Conservation (phyloP, 2,113 vertebrate species). For the Leptocoma aspasia region DNA sequence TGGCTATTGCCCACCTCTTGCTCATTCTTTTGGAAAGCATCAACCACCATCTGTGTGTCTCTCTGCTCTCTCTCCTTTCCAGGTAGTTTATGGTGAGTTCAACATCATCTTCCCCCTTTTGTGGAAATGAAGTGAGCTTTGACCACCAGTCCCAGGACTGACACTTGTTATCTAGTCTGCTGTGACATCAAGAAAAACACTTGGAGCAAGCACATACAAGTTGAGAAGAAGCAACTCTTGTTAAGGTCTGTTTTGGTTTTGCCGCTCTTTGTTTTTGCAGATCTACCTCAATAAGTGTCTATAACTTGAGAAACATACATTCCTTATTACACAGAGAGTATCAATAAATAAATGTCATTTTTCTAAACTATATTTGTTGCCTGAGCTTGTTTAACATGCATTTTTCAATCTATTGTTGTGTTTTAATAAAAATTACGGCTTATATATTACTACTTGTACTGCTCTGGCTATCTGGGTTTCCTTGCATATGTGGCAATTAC, state of each 20-base stretch:
- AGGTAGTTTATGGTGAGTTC: accelerated
- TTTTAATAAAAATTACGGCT: not conserved
- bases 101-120: not conserved
- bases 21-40: not conserved
- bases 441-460: not conserved
- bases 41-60: not conserved
- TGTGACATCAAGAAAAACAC: not conserved
- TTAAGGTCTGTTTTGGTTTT: not conserved
- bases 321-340: not conserved
- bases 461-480: not conserved
- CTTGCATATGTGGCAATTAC: not conserved
- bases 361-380: not conserved
- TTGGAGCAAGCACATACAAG: not conserved
- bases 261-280: not conserved
- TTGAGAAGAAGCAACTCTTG: not conserved
- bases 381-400: not conserved
- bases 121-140: not conserved
- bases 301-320: not conserved
- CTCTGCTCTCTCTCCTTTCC: not conserved
- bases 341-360: not conserved
- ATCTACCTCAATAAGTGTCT: not conserved
- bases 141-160: not conserved
- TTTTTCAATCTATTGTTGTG: not conserved
- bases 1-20: not conserved
- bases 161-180: not conserved